Conservation (phyloP, 2,797 vertebrate genomes). For the Leucoraja ocellata region DNA sequence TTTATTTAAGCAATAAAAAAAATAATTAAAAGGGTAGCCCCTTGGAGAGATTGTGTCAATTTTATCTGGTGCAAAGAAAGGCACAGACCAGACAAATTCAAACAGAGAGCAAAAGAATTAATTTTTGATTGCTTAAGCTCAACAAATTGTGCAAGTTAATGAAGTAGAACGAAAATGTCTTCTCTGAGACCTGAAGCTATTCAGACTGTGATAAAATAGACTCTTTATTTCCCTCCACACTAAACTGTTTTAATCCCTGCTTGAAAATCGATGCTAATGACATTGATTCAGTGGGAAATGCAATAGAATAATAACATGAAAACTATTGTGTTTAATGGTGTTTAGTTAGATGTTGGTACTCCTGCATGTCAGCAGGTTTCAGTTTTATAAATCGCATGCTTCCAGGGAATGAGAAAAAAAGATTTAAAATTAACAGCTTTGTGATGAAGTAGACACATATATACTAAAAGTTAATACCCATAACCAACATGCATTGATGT, state of each 20-base stretch:
- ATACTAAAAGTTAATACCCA: slow-evolving; percentile 20
- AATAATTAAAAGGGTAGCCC: slow-evolving; percentile 74
- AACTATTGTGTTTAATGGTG: slow-evolving; percentile 49
- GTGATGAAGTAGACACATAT: background rate
- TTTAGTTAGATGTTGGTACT: slow-evolving; percentile 25
- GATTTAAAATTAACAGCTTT: background rate
- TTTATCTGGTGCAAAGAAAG: slow-evolving; percentile 58
- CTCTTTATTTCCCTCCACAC: slow-evolving; percentile 55
- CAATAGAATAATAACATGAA: slow-evolving; percentile 50
- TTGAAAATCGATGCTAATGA: slow-evolving; percentile 62
- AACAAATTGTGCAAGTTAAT: slow-evolving; percentile 68
- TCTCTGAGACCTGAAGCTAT: slow-evolving; percentile 59
- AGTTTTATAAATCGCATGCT: slow-evolving; percentile 25
- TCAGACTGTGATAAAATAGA: slow-evolving; percentile 58
- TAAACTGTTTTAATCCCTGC: slow-evolving; percentile 62
- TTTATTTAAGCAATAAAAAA: slow-evolving; percentile 69
- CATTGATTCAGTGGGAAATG: slow-evolving; percentile 59
- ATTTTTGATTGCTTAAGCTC: slow-evolving; percentile 67
- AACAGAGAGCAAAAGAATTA: slow-evolving; percentile 68
- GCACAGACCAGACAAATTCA: slow-evolving; percentile 62
- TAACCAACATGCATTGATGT: background rate
- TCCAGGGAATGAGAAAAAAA: slow-evolving; percentile 13
- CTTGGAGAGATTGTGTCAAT: slow-evolving; percentile 66
- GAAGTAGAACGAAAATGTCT: slow-evolving; percentile 65
- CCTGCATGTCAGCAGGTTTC: slow-evolving; percentile 27